Conservation (phyloP, 2,113 vertebrate genomes). For the Lepisosteus oculatus region DNA sequence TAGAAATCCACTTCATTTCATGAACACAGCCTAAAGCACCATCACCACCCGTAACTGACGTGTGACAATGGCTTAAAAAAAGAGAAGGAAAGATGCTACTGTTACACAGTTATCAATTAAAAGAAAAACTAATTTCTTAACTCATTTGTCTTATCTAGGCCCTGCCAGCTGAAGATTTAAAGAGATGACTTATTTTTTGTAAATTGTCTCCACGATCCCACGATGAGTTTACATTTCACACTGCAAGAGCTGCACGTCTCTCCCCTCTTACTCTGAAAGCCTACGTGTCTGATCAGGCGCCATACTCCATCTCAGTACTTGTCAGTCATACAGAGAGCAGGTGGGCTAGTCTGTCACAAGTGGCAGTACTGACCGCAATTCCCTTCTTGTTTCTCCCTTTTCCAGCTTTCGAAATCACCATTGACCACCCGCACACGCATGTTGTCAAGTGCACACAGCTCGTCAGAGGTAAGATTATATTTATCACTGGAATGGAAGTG, state of each 20-base stretch:
- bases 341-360: neutral
- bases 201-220: neutral
- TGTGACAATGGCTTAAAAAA: neutral
- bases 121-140: conserved; percentile 19
- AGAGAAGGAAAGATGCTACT: too few relatives aligned
- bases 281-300: neutral
- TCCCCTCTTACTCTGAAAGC: conserved; percentile 7
- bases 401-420: conserved; percentile 95
- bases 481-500: neutral
- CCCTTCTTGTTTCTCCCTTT: conserved; percentile 28
- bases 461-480: conserved; percentile 83
- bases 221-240: neutral
- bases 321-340: neutral
- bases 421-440: conserved; percentile 95
- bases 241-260: neutral
- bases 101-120: neutral
- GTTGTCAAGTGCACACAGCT: conserved; percentile 97
- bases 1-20: neutral
- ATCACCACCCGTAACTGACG: neutral
- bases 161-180: conserved; percentile 33
- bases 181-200: conserved; percentile 18
- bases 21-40: neutral
- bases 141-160: conserved; percentile 29
- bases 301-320: too few relatives aligned
- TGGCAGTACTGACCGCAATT: neutral